Conservation (phyloP, 2,888 invertebrate species). For the Drosophila neotestacea region DNA sequence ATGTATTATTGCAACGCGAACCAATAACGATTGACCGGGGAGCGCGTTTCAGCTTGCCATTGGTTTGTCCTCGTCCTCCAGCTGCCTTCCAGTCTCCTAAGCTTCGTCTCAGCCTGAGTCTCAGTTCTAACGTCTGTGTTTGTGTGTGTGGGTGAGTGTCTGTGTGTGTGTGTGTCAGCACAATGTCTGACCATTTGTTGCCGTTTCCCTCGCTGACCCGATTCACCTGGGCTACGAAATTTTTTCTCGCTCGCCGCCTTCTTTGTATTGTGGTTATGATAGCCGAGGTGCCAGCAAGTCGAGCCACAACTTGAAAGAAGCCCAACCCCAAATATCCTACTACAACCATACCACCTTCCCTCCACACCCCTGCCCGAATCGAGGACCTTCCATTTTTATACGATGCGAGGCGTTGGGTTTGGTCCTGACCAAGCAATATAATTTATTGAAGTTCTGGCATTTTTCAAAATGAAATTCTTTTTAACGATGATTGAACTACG, state of each 20-base stretch:
- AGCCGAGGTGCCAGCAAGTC: conserved; percentile 73
- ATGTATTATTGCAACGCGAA: conserved; percentile 82
- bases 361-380: neutral
- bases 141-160: conserved; percentile 5
- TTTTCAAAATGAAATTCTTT: conserved; percentile 80
- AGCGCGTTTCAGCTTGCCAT: conserved; percentile 80
- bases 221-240: conserved; percentile 69
- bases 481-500: conserved; percentile 78
- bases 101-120: conserved; percentile 44
- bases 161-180: conserved; percentile 30
- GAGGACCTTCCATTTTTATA: conserved; percentile 50
- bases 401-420: conserved; percentile 27
- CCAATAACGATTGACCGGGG: conserved; percentile 84
- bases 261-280: conserved; percentile 79
- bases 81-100: conserved; percentile 32
- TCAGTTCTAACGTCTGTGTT: conserved; percentile 6
- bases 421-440: conserved; percentile 68
- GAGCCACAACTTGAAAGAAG: conserved; percentile 51
- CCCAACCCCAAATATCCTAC: conserved; percentile 17
- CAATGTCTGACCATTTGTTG: conserved; percentile 55
- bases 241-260: conserved; percentile 32
- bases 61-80: conserved; percentile 63
- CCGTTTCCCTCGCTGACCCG: conserved; percentile 58
- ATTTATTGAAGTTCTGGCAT: conserved; percentile 80
- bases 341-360: neutral